Evolutionary conservation across 2,888 invertebrate species (phyloP).

Genomic region (Hirtodrosophila histrioides): DNA sequence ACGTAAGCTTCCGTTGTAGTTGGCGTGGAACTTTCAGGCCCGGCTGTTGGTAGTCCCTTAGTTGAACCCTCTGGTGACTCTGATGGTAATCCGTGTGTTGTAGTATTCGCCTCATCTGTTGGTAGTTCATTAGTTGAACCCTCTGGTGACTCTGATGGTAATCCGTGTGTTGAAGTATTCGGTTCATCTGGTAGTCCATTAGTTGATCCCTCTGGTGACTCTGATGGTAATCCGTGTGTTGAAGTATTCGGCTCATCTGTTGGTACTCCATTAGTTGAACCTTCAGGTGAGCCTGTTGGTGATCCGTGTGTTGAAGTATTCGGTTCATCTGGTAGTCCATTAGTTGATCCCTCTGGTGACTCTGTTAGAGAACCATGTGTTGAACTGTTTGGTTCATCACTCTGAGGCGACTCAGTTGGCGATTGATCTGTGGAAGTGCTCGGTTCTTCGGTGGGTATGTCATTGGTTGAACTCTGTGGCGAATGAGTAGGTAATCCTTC

Average conservation of each 20-base stretch:
- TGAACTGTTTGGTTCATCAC: background rate
- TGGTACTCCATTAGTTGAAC: background rate
- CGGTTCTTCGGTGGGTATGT: background rate
- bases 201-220: slow-evolving; percentile 1
- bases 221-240: background rate
- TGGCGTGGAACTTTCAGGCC: background rate
- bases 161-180: too few species aligned
- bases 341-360: background rate
- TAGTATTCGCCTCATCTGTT: too few species aligned
- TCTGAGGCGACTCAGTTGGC: slow-evolving; percentile 9
- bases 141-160: background rate
- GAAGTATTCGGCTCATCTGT: too few species aligned
- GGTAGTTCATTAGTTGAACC: slow-evolving; percentile 1
- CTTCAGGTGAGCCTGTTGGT: background rate
- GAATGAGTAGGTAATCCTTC: background rate
- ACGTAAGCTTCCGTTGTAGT: slow-evolving; percentile 27
- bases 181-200: background rate
- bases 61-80: slow-evolving; percentile 1
- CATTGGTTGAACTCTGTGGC: background rate
- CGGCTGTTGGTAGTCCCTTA: background rate
- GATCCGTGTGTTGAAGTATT: background rate
- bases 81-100: background rate
- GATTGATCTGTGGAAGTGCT: background rate
- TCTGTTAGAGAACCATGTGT: background rate
- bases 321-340: background rate